A percentile compares a stretch with the other conserved stretches of the same genome.
Evolutionary conservation across 2,888 invertebrate species (phyloP).

Genomic region (Slavum lentiscoides): DNA sequence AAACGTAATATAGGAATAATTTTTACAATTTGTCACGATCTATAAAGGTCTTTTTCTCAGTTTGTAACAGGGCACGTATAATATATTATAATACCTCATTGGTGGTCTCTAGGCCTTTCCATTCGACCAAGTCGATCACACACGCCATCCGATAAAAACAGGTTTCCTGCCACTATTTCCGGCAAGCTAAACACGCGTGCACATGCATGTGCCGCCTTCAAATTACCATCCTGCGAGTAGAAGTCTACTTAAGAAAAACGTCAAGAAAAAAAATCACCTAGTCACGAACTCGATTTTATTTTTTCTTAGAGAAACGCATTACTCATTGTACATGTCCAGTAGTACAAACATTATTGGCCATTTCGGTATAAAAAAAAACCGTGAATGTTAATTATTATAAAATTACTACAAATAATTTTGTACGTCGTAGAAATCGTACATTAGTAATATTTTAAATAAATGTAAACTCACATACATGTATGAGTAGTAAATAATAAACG

Average conservation of each 20-base stretch:
- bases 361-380: slow-evolving; percentile 4
- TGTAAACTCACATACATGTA: too few species aligned
- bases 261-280: slow-evolving; percentile 29
- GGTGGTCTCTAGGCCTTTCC: slow-evolving; percentile 38
- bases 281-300: slow-evolving; percentile 46
- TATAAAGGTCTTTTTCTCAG: slow-evolving; percentile 1
- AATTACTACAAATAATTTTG: neutral
- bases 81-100: slow-evolving; percentile 8
- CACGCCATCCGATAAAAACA: slow-evolving; percentile 33
- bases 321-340: slow-evolving; percentile 10
- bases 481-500: too few species aligned
- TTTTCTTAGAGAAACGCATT: slow-evolving; percentile 11
- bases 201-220: slow-evolving; percentile 30
- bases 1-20: neutral
- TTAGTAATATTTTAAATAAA: too few species aligned
- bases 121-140: slow-evolving; percentile 40
- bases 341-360: slow-evolving; percentile 23
- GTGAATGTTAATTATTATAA: slow-evolving; percentile 10
- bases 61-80: neutral
- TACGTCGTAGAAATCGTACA: neutral
- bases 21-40: neutral
- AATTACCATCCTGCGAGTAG: slow-evolving; percentile 18
- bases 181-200: slow-evolving; percentile 23
- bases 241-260: slow-evolving; percentile 36
- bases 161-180: slow-evolving; percentile 46